Evolutionary conservation across 2,113 vertebrate genomes (phyloP).

Genomic region (Ctenomys sociabilis): DNA sequence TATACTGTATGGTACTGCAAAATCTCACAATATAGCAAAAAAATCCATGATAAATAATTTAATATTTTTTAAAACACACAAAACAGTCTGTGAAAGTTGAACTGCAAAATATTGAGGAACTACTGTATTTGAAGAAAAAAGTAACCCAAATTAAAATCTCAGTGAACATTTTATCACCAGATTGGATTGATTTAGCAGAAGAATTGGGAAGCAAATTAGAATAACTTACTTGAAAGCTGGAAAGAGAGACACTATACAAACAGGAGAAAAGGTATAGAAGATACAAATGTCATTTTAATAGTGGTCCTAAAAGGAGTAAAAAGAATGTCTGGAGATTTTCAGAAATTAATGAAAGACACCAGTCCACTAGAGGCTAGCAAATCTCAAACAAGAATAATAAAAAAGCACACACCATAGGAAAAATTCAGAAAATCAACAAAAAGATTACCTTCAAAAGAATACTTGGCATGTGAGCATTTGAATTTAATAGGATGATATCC

Average conservation of each 20-base stretch:
- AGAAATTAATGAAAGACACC: neutral
- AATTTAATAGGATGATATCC: neutral
- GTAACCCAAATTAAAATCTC: slow-evolving; percentile 27
- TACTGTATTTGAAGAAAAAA: neutral
- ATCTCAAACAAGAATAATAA: slow-evolving; percentile 29
- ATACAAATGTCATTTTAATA: neutral
- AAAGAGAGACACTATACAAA: neutral
- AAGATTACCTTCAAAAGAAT: neutral
- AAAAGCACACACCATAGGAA: neutral
- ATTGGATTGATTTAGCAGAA: neutral
- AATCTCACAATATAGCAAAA: too few species aligned
- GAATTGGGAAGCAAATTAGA: slow-evolving; percentile 12
- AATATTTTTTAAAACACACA: too few species aligned
- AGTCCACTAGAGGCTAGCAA: neutral
- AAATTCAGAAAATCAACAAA: neutral
- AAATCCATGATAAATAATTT: too few species aligned
- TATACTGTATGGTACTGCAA: too few species aligned
- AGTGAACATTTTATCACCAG: neutral
- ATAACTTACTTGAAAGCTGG: neutral
- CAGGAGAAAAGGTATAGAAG: neutral
- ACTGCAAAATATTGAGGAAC: too few species aligned
- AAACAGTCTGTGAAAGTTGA: too few species aligned
- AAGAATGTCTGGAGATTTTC: slow-evolving; percentile 21
- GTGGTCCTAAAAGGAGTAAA: neutral
- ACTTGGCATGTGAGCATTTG: neutral